Evolutionary conservation across 2,888 invertebrate species (phyloP).

Genomic region (Dilophus febrilis): DNA sequence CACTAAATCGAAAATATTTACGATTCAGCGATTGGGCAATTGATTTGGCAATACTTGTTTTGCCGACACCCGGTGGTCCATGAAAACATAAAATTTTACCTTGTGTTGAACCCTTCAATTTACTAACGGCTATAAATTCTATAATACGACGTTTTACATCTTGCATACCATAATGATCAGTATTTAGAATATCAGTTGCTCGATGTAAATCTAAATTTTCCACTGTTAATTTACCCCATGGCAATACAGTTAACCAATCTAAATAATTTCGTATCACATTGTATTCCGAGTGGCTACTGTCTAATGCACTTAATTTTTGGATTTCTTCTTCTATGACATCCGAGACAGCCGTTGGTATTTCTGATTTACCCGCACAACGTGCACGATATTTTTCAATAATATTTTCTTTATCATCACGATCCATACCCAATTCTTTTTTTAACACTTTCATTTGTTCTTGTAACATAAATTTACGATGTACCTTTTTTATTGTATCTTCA

Average conservation of each 20-base stretch:
- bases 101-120: conserved; percentile 84
- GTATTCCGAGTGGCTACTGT: conserved; percentile 97
- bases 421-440: conserved; percentile 94
- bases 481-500: conserved; percentile 97
- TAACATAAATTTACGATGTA: conserved; percentile 93
- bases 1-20: conserved; percentile 96
- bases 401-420: conserved; percentile 98
- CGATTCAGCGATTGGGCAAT: conserved; percentile 89
- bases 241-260: conserved; percentile 95
- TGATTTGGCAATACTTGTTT: conserved; percentile 87
- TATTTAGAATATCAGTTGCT: conserved; percentile 71
- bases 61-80: conserved; percentile 98
- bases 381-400: conserved; percentile 93
- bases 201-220: conserved; percentile 80
- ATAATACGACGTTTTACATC: conserved; percentile 95
- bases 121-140: conserved; percentile 98
- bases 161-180: conserved; percentile 99
- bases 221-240: conserved; percentile 87
- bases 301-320: conserved; percentile 82
- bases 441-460: conserved; percentile 95
- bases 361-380: conserved; percentile 61
- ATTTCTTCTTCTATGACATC: conserved; percentile 90
- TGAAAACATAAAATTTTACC: conserved; percentile 98
- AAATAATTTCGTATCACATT: conserved; percentile 96
- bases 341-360: conserved; percentile 67